These are phyloP conservation scores for Argyresthia albistria DNA, from an alignment of 2,888 invertebrate species.

Conservation along the genomic window DNA sequence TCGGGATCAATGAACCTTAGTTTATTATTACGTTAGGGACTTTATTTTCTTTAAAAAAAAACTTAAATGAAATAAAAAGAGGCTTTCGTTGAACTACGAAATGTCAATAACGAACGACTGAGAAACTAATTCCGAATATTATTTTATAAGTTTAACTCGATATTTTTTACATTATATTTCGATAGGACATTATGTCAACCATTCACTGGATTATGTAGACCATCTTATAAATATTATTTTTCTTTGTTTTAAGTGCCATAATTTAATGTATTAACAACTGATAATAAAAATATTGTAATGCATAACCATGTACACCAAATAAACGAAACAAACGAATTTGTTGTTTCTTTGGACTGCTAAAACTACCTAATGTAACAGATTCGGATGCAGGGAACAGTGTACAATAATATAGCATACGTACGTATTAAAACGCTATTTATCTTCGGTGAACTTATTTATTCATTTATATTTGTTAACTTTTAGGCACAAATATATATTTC, in stretches of 20 bases:
- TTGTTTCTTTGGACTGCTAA: slow-evolving; percentile 25
- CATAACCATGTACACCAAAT: slow-evolving; percentile 72
- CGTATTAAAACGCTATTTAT: too few species aligned
- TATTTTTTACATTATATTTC: slow-evolving; percentile 24
- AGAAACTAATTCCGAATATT: slow-evolving; percentile 64
- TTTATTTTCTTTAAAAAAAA: slow-evolving; percentile 60
- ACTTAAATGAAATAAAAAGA: slow-evolving; percentile 36
- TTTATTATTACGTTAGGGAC: slow-evolving; percentile 51
- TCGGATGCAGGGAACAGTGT: too few species aligned
- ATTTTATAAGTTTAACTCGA: slow-evolving; percentile 7
- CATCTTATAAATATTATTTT: slow-evolving; percentile 41
- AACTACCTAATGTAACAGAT: too few species aligned
- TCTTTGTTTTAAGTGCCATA: slow-evolving; percentile 70
- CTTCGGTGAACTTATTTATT: too few species aligned
- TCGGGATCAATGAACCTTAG: slow-evolving; percentile 55
- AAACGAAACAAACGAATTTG: slow-evolving; percentile 50
- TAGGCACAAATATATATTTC: too few species aligned
- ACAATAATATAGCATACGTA: too few species aligned
- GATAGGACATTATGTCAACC: slow-evolving; percentile 49
- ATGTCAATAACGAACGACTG: slow-evolving; percentile 67
- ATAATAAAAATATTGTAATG: slow-evolving; percentile 64
- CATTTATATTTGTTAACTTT: too few species aligned
- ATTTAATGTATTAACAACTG: slow-evolving; percentile 70
- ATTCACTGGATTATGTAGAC: slow-evolving; percentile 23
- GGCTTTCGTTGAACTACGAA: slow-evolving; percentile 50